Conservation (phyloP, 2,888 invertebrate genomes). For the Ecdyonurus torrentis region DNA sequence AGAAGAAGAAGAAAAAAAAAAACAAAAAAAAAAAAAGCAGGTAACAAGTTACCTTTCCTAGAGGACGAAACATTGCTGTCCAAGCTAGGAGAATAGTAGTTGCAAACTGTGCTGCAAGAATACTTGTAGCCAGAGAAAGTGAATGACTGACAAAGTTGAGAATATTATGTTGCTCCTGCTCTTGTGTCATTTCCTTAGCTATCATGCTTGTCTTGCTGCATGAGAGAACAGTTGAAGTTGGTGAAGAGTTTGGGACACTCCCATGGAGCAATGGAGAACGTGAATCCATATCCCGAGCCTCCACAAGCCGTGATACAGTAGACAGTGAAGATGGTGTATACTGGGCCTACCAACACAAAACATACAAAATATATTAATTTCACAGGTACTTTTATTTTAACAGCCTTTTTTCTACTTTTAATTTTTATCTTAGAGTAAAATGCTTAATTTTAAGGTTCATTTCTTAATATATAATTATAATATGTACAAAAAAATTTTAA, state of each 20-base stretch:
- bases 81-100: conserved; percentile 24
- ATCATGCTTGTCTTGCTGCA: conserved; percentile 2
- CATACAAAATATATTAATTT: no score
- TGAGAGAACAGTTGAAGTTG: neutral
- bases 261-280: conserved; percentile 11
- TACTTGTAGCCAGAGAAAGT: neutral
- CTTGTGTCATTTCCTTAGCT: conserved; percentile 10
- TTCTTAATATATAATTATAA: no score
- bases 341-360: neutral
- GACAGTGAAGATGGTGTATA: conserved; percentile 24
- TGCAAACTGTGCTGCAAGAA: neutral
- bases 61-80: conserved; percentile 33
- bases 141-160: neutral
- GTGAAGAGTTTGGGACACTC: neutral
- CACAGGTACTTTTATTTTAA: no score
- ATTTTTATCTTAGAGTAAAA: no score
- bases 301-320: conserved; percentile 34
- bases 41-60: conserved; percentile 35
- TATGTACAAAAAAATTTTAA: no score
- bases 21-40: no score
- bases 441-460: no score
- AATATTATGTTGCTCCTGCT: neutral
- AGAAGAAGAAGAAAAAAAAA: no score
- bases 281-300: conserved; percentile 26
- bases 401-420: no score